Evolutionary conservation across 2,797 vertebrate genomes (phyloP), one percentile per base, ranked within the genome.

Genomic region (Phoebastria nigripes): DNA sequence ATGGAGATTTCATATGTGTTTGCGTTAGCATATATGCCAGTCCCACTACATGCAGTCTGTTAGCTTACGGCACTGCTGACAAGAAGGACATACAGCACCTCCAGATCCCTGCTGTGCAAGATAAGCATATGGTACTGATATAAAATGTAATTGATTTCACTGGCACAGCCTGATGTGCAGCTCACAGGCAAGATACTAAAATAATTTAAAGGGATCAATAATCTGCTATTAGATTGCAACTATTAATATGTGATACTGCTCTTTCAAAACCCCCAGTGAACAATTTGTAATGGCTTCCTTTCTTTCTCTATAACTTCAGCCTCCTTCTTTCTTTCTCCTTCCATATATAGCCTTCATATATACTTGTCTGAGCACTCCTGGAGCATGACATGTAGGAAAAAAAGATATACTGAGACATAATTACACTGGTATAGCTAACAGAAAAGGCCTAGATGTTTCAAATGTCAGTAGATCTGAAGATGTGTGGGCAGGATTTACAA

Each of bases 401-500:
- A 93, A 95, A 96, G 73, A 78, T 81, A 91, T 42, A 88, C 79
- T 9, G 33, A 94, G 82, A 63, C 90, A 93, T 96, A 93, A 96
- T 95, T 96, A 94, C 73, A 72, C 59, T n/a, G 83, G 55, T 79
- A 88, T 9, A 91, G 51, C 79, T 94, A 76, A 73, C 49, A 96
- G 66, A 95, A 94, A 96, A 96, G 93, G 81, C 93, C 94, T 93
- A 87, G 90, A 95, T 96, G 91, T 92, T 95, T 97, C 95, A 97
- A 95, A 95, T 93, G 95, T 97, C 95, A 95, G 90, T 79, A 93
- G 78, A 94, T 92, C 81, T 97, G 95, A 97, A 93, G 94, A 94
- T 92, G 96, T 69, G 96, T 97, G 94, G 95, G 97, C 87, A 94
- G 95, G 90, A 97, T 94, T 95, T 93, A 94, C 93, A 95, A 94